phyloP scores from a whole-genome alignment of 2,113 vertebrate species.

The Echinops telfairi region DNA sequence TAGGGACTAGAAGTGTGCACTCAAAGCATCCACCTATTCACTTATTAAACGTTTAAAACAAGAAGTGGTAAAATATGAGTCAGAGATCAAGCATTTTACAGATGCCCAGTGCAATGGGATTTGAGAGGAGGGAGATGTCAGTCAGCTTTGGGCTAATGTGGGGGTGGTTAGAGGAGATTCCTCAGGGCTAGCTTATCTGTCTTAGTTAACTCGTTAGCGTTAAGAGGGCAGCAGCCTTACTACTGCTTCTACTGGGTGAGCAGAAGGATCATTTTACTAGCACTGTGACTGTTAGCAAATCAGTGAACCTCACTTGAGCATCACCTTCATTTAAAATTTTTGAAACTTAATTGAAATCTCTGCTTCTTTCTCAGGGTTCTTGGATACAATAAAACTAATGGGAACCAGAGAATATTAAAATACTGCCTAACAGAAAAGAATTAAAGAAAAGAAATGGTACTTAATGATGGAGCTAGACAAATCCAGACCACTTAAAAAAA shows the following conservation, averaged over 20 bases:
- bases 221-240: constrained; percentile 8
- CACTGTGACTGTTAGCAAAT: constrained; percentile 16
- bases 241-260: not conserved
- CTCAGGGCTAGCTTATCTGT: constrained; percentile 17
- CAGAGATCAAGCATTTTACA: constrained; percentile 36
- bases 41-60: constrained; percentile 56
- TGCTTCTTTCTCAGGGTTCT: constrained; percentile 39
- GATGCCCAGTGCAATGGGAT: constrained; percentile 53
- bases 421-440: not conserved
- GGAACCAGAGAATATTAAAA: not conserved
- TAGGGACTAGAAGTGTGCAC: not conserved
- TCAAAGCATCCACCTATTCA: not conserved
- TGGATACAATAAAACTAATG: constrained; percentile 36
- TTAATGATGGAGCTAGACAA: too few relatives aligned
- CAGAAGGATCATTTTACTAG: too few relatives aligned
- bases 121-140: constrained; percentile 53
- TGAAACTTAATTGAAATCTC: not conserved
- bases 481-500: too few relatives aligned
- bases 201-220: constrained; percentile 4
- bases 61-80: constrained; percentile 35
- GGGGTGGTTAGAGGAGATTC: constrained; percentile 51
- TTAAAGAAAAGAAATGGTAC: too few relatives aligned
- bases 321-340: constrained; percentile 16
- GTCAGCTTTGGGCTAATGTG: constrained; percentile 56
- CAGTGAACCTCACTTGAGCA: not conserved